phyloP scores from a whole-genome alignment of 1,140 invertebrate species.

The Teleogryllus occipitalis region DNA sequence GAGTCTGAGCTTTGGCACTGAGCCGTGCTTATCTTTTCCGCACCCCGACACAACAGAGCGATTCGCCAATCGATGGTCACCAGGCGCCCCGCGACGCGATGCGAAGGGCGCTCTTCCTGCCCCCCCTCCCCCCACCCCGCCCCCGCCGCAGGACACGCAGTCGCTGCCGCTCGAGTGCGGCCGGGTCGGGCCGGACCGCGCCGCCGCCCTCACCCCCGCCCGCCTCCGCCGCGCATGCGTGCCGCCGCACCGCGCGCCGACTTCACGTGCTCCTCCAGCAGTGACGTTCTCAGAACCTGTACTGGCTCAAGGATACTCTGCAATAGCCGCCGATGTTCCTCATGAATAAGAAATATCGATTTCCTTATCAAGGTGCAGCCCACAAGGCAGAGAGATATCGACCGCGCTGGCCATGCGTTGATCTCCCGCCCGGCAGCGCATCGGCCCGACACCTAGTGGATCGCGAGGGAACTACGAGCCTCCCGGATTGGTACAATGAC shows the following conservation, averaged over 20 bases:
- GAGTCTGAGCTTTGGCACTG: background rate
- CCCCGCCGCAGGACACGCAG: background rate
- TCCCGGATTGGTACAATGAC: background rate
- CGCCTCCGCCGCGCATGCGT: too few species aligned
- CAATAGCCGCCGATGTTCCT: background rate
- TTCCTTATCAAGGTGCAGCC: background rate
- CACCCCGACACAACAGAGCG: background rate
- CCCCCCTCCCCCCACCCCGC: too few species aligned
- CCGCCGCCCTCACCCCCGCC: too few species aligned
- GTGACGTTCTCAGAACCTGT: background rate
- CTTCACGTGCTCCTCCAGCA: background rate
- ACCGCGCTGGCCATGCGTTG: background rate
- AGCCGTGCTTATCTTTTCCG: background rate
- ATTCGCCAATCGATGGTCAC: background rate
- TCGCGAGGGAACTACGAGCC: background rate
- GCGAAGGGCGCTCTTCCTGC: background rate
- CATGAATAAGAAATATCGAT: constrained; percentile 2
- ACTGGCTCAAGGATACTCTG: background rate
- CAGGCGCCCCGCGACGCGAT: background rate
- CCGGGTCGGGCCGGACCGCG: too few species aligned
- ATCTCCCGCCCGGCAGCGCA: background rate
- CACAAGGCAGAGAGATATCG: background rate
- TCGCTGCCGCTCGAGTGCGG: background rate
- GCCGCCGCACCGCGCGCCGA: too few species aligned
- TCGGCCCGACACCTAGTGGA: background rate